Percentiles rank a stretch among this genome's conserved stretches.
Conservation (phyloP, 2,888 invertebrate genomes). For the Dusona sp. region DNA sequence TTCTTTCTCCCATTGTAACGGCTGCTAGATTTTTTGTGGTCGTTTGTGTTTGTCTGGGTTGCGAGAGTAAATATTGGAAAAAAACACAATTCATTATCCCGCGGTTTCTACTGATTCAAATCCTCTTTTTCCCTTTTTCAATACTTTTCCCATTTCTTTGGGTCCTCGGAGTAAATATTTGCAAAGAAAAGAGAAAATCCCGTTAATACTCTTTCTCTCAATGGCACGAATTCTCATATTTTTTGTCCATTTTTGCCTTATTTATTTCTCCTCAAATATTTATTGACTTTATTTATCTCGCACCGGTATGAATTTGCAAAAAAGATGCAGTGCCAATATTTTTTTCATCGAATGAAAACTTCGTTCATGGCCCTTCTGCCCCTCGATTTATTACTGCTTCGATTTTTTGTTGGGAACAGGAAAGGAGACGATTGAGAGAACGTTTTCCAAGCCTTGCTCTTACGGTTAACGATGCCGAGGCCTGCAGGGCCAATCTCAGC, state of each 20-base stretch:
- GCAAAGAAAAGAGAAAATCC: not conserved
- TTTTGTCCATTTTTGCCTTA: not conserved
- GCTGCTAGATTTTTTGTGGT: not conserved
- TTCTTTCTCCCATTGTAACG: not conserved
- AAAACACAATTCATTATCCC: too few relatives aligned
- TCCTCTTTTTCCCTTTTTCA: not conserved
- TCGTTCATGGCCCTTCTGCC: not conserved
- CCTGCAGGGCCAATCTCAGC: conserved; percentile 92
- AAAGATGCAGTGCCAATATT: not conserved
- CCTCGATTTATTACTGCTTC: not conserved
- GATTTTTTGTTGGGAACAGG: conserved; percentile 85
- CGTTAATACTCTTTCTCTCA: not conserved
- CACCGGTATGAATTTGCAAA: not conserved
- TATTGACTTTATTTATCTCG: not conserved
- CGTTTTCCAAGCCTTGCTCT: conserved; percentile 93
- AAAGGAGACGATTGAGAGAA: conserved; percentile 93
- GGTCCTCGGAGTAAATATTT: too few relatives aligned
- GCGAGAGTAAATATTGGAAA: too few relatives aligned
- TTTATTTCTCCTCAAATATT: not conserved
- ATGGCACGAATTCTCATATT: not conserved
- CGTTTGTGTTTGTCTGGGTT: not conserved
- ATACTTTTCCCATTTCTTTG: too few relatives aligned
- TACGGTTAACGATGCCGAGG: conserved; percentile 90
- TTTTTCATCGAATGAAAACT: too few relatives aligned
- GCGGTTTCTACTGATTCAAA: not conserved